A percentile compares a stretch with the other conserved stretches of the same genome.
These are phyloP conservation scores for Phthorimaea operculella DNA, from an alignment of 1,140 invertebrate species.

Conservation along the genomic window DNA sequence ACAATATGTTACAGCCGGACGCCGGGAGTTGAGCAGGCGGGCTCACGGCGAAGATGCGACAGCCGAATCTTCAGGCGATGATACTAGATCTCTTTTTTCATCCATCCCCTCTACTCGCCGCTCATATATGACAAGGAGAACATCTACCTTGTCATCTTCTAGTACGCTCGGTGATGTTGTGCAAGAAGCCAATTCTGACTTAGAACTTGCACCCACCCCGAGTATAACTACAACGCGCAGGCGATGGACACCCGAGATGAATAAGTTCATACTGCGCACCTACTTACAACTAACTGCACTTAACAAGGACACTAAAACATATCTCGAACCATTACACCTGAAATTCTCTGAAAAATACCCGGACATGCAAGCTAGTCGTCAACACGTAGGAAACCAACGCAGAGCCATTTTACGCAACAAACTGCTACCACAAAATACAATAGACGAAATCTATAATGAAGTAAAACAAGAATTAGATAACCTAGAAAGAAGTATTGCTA, in stretches of 20 bases:
- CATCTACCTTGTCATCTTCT: neutral
- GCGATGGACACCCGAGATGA: constrained; percentile 14
- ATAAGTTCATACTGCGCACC: constrained; percentile 13
- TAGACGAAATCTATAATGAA: too few relatives aligned
- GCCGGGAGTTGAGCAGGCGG: neutral
- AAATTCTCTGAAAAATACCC: too few relatives aligned
- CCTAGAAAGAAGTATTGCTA: too few relatives aligned
- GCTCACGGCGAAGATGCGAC: neutral
- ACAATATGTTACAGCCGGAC: too few relatives aligned
- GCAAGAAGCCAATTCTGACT: neutral
- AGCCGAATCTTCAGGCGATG: neutral
- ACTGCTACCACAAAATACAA: too few relatives aligned
- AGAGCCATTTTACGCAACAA: too few relatives aligned
- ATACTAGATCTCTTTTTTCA: neutral
- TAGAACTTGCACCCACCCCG: constrained; percentile 8
- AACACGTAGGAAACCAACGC: too few relatives aligned
- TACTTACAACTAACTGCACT: constrained; percentile 8
- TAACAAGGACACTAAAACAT: constrained; percentile 10
- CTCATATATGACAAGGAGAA: neutral
- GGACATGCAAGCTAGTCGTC: too few relatives aligned
- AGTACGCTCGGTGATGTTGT: neutral
- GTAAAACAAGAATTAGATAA: too few relatives aligned
- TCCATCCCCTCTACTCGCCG: neutral
- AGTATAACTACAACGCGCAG: constrained; percentile 5
- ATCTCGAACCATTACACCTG: constrained; percentile 6